A percentile compares a stretch with the other conserved stretches of the same genome.
Conservation (phyloP, 2,113 vertebrate species). For the Malurus elegans region DNA sequence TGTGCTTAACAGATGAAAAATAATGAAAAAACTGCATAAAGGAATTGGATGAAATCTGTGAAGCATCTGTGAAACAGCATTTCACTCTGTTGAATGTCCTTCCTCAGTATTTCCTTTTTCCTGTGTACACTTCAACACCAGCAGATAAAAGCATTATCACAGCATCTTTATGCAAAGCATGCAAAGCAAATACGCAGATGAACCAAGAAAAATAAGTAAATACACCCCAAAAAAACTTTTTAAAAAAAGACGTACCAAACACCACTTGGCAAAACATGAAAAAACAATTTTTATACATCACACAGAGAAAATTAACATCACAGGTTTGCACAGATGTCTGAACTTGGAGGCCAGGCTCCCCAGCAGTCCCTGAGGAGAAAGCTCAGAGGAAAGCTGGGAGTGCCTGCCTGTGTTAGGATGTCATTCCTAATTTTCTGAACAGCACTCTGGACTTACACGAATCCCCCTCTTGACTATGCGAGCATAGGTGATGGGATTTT, state of each 20-base stretch:
- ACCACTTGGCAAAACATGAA: not conserved
- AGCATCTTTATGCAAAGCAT: not conserved
- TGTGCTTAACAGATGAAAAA: not conserved
- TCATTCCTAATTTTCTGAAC: not conserved
- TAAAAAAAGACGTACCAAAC: not conserved
- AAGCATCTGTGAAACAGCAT: not conserved
- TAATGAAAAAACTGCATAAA: not conserved
- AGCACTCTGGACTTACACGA: accelerated
- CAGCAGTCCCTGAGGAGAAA: not conserved
- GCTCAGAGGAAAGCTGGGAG: not conserved
- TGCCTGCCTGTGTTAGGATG: not conserved
- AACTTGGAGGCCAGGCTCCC: not conserved
- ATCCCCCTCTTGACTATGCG: accelerated
- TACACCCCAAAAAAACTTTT: not conserved
- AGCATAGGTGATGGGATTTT: not conserved
- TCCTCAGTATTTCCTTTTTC: not conserved
- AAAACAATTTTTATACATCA: not conserved
- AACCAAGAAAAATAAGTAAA: not conserved
- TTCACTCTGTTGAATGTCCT: not conserved
- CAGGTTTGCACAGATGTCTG: not conserved
- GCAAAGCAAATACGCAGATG: not conserved
- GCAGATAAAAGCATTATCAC: not conserved
- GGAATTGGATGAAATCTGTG: not conserved
- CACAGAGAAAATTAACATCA: not conserved
- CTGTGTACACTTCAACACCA: not conserved